A percentile compares a stretch with the other conserved stretches of the same genome.
These are phyloP conservation scores for Fragum fragum DNA, from an alignment of 2,888 invertebrate genomes.

Conservation along the genomic window DNA sequence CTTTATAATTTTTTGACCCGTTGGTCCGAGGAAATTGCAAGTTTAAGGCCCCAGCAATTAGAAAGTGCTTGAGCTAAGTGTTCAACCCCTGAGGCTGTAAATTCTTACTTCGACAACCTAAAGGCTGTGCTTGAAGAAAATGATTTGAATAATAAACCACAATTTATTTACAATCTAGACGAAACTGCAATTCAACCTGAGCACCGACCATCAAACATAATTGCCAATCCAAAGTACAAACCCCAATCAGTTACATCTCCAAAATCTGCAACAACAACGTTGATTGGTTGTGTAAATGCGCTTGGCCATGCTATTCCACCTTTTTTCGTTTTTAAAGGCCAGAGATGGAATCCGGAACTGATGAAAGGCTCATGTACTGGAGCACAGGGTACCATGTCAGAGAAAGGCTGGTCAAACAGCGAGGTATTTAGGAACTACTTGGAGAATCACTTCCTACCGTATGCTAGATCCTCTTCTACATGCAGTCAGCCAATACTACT, in stretches of 20 bases:
- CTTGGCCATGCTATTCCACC: slow-evolving; percentile 33
- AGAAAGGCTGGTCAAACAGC: slow-evolving; percentile 40
- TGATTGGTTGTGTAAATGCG: slow-evolving; percentile 51
- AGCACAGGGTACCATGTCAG: slow-evolving; percentile 28
- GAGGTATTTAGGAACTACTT: slow-evolving; percentile 34
- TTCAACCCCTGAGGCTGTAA: slow-evolving; percentile 13
- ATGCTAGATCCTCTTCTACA: background rate
- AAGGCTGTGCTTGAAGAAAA: slow-evolving; percentile 35
- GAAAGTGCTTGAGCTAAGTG: slow-evolving; percentile 14
- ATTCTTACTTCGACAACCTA: slow-evolving; percentile 12
- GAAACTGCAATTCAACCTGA: slow-evolving; percentile 46
- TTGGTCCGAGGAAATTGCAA: slow-evolving; percentile 16
- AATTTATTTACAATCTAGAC: slow-evolving; percentile 38
- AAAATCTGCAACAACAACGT: slow-evolving; percentile 34
- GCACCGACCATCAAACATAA: slow-evolving; percentile 34
- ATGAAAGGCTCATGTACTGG: slow-evolving; percentile 34
- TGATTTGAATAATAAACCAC: slow-evolving; percentile 33
- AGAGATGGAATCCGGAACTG: slow-evolving; percentile 29
- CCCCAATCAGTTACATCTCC: slow-evolving; percentile 39
- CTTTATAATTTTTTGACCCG: slow-evolving; percentile 17
- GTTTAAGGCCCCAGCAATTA: slow-evolving; percentile 17
- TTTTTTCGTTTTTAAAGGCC: slow-evolving; percentile 49
- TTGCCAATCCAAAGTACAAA: slow-evolving; percentile 24
- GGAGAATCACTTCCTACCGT: slow-evolving; percentile 39
- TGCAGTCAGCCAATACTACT: slow-evolving; percentile 14